Evolutionary conservation across 2,888 invertebrate genomes (phyloP).

Genomic region (Trachelus troglodyta): DNA sequence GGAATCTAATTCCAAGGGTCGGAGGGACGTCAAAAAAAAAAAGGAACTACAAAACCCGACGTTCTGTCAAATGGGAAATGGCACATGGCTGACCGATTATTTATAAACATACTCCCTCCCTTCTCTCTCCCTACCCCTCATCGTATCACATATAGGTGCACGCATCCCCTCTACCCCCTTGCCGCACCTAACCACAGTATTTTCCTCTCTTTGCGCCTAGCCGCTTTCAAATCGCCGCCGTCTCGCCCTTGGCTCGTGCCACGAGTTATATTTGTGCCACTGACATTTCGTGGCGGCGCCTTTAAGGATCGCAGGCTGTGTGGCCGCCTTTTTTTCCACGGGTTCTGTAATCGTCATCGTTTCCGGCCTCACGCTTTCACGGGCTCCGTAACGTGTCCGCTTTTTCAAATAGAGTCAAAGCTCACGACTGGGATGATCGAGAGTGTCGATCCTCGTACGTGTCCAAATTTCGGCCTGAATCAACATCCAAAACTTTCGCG

Average conservation of each 20-base stretch:
- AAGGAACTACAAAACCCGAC: neutral
- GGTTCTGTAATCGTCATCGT: neutral
- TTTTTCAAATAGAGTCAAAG: neutral
- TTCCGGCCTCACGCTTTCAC: neutral
- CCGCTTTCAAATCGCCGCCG: neutral
- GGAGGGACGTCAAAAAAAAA: neutral
- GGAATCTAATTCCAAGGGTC: neutral
- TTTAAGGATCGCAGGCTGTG: neutral
- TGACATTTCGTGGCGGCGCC: neutral
- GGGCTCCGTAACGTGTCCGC: neutral
- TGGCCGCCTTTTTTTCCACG: neutral
- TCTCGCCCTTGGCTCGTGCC: neutral
- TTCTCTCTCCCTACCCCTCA: neutral
- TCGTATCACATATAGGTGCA: neutral
- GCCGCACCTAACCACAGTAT: neutral
- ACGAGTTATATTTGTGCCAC: neutral
- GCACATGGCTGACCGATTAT: slow-evolving; percentile 2
- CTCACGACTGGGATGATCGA: neutral
- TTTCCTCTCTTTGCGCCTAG: neutral
- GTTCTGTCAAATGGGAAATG: neutral
- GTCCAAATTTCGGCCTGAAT: neutral
- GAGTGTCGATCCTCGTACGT: neutral
- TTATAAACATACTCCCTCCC: neutral
- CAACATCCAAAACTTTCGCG: neutral
- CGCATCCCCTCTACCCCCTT: neutral